Base-by-base conservation (phyloP, 2,888 invertebrate genomes). In the Trichopoda pennipes region DNA sequence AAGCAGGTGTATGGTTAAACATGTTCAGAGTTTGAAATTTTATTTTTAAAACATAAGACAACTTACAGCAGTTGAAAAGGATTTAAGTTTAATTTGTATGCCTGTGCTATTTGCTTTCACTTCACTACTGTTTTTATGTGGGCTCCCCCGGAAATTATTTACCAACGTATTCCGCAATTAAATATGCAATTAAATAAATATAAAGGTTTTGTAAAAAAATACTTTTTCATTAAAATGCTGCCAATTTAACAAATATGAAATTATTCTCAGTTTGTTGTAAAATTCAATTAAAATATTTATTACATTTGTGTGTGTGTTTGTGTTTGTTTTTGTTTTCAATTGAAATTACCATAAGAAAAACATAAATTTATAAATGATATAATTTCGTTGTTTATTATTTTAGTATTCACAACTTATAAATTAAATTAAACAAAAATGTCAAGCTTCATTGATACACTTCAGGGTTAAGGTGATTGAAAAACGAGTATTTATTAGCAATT, bases 381-480 rank as follows among this genome's bases (percentile, higher is more conserved):
- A 42, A n/a, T 32, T 53, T 60, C 4, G 10, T 53, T 68, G 21
- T 42, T n/a, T 60, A 23, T 60, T 38, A n/a, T 47, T 69, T 68
- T 44, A 19, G 42, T 70, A 49, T 78, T 58, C 17, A 51, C 44
- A 72, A 66, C 9, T 47, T 55, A 73, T 73, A 72, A 78, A 78
- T 68, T 44, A 53, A 58, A 68, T 64, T 69, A 63, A 28, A 44
- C 38, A 53, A 38, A 74, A 77, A 66, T 70, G 78, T 70, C 78
- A 79, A 61, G 74, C 78, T 66, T 82, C 81, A 82, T 66, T 82
- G 81, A 74, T 42, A 75, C n/a, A 60, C 17, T 75, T 82, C 78
- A 82, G 78, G 82, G 82, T 79, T 75, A 82, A 82, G 82, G 78
- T 75, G 70, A 82, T 66, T 8, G 7, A 55, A 51, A 38, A 12